Evolutionary conservation across 2,888 invertebrate species (phyloP).

Genomic region (Melinaea marsaeus): DNA sequence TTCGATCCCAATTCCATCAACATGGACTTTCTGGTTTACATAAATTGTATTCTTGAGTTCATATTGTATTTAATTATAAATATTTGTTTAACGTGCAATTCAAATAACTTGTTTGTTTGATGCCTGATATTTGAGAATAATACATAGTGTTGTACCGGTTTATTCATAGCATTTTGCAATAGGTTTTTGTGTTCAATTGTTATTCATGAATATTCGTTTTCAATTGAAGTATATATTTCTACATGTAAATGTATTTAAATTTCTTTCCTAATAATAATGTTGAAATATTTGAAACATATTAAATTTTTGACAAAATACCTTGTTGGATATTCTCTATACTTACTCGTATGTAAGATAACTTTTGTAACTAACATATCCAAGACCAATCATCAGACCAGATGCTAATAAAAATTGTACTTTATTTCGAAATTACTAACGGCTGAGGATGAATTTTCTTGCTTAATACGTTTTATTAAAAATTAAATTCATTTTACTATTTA

Average conservation of each 20-base stretch:
- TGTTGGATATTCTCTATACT: too few species aligned
- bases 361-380: constrained; percentile 21
- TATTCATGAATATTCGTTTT: too few species aligned
- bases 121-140: neutral
- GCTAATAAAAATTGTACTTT: constrained; percentile 8
- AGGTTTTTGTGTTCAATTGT: too few species aligned
- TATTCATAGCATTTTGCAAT: too few species aligned
- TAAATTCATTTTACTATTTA: too few species aligned
- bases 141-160: neutral
- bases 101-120: constrained; percentile 2
- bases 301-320: too few species aligned
- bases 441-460: neutral
- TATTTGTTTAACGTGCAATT: neutral
- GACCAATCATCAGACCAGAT: constrained; percentile 18
- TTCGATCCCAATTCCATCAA: constrained; percentile 27
- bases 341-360: constrained; percentile 10
- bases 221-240: too few species aligned
- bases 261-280: too few species aligned
- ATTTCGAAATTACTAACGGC: neutral
- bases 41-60: too few species aligned
- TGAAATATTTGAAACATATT: too few species aligned
- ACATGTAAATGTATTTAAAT: too few species aligned
- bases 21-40: constrained; percentile 6
- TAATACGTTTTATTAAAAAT: too few species aligned
- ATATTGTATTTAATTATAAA: neutral